These are phyloP conservation scores for Acrossocheilus wenchowensis DNA, from an alignment of 2,797 vertebrate genomes.

Conservation along the genomic window DNA sequence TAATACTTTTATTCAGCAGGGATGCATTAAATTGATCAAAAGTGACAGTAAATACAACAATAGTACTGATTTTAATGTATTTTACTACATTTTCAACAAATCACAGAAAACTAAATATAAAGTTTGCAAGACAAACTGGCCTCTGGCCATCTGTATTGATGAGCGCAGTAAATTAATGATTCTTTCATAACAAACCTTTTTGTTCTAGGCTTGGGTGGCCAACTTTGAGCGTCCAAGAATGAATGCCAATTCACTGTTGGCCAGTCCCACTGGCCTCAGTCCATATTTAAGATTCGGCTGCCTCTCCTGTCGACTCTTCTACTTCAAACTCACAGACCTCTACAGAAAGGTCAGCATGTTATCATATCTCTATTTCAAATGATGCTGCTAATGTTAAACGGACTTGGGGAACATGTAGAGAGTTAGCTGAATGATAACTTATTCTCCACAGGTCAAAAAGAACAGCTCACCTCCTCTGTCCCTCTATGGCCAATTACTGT, in stretches of 20 bases:
- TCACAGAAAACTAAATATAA: not conserved
- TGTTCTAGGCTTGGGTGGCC: slow-evolving; percentile 91
- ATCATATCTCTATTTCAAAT: slow-evolving; percentile 1
- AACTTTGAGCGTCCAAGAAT: slow-evolving; percentile 96
- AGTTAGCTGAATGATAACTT: not conserved
- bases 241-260: slow-evolving; percentile 94
- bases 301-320: slow-evolving; percentile 95
- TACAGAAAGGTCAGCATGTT: slow-evolving; percentile 87
- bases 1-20: not conserved
- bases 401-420: not conserved
- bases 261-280: slow-evolving; percentile 94
- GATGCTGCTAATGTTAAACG: not conserved
- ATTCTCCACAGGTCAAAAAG: slow-evolving; percentile 62
- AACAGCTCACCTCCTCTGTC: slow-evolving; percentile 81
- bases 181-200: not conserved
- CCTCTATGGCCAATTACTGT: slow-evolving; percentile 82
- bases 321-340: slow-evolving; percentile 95
- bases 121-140: not conserved
- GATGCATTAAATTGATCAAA: not conserved
- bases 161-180: not conserved
- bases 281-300: slow-evolving; percentile 97
- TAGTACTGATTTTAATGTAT: not conserved
- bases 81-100: not conserved
- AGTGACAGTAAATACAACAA: not conserved
- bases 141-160: not conserved